Evolutionary conservation across 2,888 invertebrate species (phyloP).

Genomic region (Muschampia plurimacula): DNA sequence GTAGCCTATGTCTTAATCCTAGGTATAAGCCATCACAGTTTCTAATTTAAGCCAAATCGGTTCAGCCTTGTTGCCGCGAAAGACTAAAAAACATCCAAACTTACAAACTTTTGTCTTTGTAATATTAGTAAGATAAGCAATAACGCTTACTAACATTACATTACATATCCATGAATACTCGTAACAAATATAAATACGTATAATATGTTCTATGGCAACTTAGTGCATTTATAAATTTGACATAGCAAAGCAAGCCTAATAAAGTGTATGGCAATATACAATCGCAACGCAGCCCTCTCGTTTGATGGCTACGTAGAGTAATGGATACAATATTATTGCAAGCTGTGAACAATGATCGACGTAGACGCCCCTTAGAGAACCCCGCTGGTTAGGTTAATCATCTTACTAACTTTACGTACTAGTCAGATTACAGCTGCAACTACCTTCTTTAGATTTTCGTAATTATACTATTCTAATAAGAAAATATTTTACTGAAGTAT

Average conservation of each 20-base stretch:
- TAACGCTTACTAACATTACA: too few relatives aligned
- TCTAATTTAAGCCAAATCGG: too few relatives aligned
- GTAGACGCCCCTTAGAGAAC: conserved; percentile 27
- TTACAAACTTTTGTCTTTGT: too few relatives aligned
- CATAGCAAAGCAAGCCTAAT: neutral
- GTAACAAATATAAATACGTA: neutral
- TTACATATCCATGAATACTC: too few relatives aligned
- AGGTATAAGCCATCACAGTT: too few relatives aligned
- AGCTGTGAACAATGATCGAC: conserved; percentile 34
- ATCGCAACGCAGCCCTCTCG: conserved; percentile 3
- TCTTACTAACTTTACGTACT: conserved; percentile 17
- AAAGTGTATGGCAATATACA: neutral
- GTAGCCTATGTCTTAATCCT: too few relatives aligned
- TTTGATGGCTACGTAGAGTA: conserved; percentile 11
- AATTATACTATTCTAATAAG: neutral
- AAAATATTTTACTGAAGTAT: too few relatives aligned
- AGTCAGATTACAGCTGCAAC: conserved; percentile 25
- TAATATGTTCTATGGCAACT: neutral
- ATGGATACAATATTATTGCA: conserved; percentile 21
- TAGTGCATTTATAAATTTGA: neutral
- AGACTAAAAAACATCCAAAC: too few relatives aligned
- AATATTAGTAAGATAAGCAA: too few relatives aligned
- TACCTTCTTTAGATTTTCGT: neutral
- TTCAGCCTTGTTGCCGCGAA: too few relatives aligned
- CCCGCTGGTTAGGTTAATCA: conserved; percentile 34